Evolutionary conservation across 2,888 invertebrate species (phyloP).

Genomic region (Azorinus chamasolen): DNA sequence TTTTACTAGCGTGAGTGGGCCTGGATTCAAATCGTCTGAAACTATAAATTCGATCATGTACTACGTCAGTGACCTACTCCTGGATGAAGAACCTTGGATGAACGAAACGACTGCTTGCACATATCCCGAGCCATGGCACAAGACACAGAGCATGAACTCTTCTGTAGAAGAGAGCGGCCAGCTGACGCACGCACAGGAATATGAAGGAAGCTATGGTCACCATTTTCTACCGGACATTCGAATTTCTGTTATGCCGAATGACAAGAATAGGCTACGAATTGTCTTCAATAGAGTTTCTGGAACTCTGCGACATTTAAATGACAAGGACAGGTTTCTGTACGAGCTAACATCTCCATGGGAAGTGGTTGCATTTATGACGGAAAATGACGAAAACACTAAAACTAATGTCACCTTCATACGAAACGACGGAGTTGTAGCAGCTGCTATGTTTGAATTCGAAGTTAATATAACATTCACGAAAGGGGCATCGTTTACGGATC

Average conservation of each 20-base stretch:
- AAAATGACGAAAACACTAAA: constrained; percentile 18
- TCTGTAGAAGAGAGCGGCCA: not conserved
- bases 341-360: constrained; percentile 48
- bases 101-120: constrained; percentile 66
- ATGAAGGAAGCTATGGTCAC: constrained; percentile 42
- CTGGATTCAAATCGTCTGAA: not conserved
- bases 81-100: constrained; percentile 67
- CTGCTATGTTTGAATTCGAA: constrained; percentile 16
- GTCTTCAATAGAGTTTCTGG: constrained; percentile 17
- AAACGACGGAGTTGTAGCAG: not conserved
- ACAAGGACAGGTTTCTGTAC: constrained; percentile 41
- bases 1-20: constrained; percentile 53
- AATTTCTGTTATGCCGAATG: not conserved
- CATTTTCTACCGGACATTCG: constrained; percentile 23
- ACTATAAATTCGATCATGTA: constrained; percentile 22
- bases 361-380: not conserved
- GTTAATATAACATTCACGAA: constrained; percentile 28
- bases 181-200: constrained; percentile 13
- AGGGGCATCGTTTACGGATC: not conserved
- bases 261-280: constrained; percentile 12
- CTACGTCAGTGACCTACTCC: constrained; percentile 60
- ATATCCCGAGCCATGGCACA: constrained; percentile 58
- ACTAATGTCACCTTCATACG: constrained; percentile 27
- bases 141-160: not conserved
- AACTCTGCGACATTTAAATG: constrained; percentile 27